These are phyloP conservation scores for Cecropterus lyciades DNA, from an alignment of 1,140 invertebrate species.

Conservation along the genomic window DNA sequence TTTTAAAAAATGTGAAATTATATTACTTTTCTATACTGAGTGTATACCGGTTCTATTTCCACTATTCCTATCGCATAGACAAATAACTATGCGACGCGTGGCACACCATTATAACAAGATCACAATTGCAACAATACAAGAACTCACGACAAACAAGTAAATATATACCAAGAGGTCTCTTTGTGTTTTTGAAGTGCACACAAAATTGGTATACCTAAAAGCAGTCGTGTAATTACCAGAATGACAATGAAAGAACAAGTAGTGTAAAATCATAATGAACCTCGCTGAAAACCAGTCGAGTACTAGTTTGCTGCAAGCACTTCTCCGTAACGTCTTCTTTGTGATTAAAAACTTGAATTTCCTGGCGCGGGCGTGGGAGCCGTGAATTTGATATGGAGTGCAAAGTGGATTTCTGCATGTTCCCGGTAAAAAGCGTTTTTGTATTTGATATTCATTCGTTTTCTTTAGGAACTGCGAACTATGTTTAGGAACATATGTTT, in stretches of 20 bases:
- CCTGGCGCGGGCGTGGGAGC: neutral
- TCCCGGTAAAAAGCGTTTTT: neutral
- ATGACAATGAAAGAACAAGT: conserved; percentile 1
- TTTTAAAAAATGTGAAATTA: too few relatives aligned
- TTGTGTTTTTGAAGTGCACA: conserved; percentile 1
- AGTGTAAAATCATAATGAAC: conserved; percentile 2
- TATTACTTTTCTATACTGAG: too few relatives aligned
- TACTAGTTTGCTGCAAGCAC: conserved; percentile 10
- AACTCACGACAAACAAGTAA: neutral
- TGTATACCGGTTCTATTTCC: too few relatives aligned
- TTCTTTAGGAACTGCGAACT: too few relatives aligned
- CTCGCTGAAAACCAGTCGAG: neutral
- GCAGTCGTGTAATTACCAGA: neutral
- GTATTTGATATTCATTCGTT: too few relatives aligned
- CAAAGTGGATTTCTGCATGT: conserved; percentile 11
- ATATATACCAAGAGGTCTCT: neutral
- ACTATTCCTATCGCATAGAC: neutral
- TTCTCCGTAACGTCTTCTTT: neutral
- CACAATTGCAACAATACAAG: neutral
- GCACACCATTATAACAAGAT: neutral
- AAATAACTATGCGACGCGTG: neutral
- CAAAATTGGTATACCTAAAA: neutral
- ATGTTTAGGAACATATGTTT: too few relatives aligned
- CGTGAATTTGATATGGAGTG: conserved; percentile 18
- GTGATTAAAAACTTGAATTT: conserved; percentile 25